These are phyloP conservation scores for Hymenochirus boettgeri DNA, from an alignment of 2,113 vertebrate genomes.

Conservation along the genomic window DNA sequence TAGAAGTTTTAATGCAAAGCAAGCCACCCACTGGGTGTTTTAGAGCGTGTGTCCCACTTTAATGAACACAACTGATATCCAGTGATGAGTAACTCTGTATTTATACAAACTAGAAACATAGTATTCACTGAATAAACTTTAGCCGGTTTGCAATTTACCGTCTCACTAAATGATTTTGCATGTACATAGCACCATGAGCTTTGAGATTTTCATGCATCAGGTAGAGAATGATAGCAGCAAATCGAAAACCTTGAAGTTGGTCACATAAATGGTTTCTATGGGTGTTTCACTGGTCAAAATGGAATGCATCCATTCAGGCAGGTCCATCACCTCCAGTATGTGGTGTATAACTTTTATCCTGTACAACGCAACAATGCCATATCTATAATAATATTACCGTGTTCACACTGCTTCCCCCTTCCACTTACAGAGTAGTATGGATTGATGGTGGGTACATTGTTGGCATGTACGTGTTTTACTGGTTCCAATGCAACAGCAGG, in stretches of 20 bases:
- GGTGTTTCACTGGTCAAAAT: slow-evolving; percentile 1
- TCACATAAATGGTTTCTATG: not conserved
- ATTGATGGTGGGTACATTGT: slow-evolving; percentile 72
- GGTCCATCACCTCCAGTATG: not conserved
- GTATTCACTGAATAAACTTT: not conserved
- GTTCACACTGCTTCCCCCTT: slow-evolving; percentile 78
- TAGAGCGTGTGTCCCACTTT: not conserved
- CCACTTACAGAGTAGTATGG: slow-evolving; percentile 75
- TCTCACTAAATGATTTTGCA: slow-evolving; percentile 17
- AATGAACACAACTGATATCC: not conserved
- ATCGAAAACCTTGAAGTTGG: not conserved
- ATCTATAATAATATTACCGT: not conserved
- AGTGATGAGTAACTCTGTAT: not conserved
- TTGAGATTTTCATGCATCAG: slow-evolving; percentile 8
- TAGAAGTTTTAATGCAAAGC: not conserved
- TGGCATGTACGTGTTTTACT: slow-evolving; percentile 41
- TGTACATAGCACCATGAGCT: slow-evolving; percentile 29
- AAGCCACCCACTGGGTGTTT: not conserved
- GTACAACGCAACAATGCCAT: not conserved
- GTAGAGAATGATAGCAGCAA: slow-evolving; percentile 28
- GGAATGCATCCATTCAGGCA: slow-evolving; percentile 25
- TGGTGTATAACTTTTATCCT: not conserved
- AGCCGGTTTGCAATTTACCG: not conserved
- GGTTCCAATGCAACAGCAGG: slow-evolving; percentile 73
- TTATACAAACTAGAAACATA: not conserved